Conservation (phyloP, 1,140 invertebrate species). For the Steinernema khuongi region DNA sequence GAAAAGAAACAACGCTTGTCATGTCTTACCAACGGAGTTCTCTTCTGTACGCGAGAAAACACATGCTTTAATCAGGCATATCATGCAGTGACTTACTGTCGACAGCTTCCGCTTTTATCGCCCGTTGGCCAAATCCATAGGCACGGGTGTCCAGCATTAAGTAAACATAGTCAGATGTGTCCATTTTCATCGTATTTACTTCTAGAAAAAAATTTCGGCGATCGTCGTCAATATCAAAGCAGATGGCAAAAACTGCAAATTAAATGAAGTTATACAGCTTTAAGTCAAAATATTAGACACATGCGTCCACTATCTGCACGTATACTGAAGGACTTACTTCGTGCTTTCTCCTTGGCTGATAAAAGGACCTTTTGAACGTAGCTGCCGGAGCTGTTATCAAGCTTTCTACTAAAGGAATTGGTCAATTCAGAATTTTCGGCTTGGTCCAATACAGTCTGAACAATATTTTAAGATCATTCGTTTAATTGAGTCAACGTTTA, state of each 20-base stretch:
- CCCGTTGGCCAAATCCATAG: background rate
- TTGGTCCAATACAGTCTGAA: background rate
- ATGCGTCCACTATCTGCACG: too few relatives aligned
- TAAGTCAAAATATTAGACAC: too few relatives aligned
- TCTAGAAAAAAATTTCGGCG: conserved; percentile 6
- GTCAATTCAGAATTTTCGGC: background rate
- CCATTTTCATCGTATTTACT: background rate
- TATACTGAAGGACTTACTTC: too few relatives aligned
- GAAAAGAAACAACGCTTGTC: background rate
- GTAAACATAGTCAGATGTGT: conserved; percentile 16
- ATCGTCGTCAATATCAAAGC: conserved; percentile 9
- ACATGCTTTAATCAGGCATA: conserved; percentile 9
- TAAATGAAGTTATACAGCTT: background rate
- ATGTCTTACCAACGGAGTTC: background rate
- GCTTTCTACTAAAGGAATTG: background rate
- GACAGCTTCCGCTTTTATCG: conserved; percentile 10
- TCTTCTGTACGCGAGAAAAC: background rate
- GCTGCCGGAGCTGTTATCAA: background rate
- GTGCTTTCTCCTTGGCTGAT: background rate
- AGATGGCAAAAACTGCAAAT: conserved; percentile 10
- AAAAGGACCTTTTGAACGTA: background rate
- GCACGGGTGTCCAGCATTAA: conserved; percentile 8
- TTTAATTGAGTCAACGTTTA: background rate
- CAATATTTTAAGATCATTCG: background rate
- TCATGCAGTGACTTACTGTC: background rate